Evolutionary conservation across 2,113 vertebrate species (phyloP).

Genomic region (Barnardius zonarius): DNA sequence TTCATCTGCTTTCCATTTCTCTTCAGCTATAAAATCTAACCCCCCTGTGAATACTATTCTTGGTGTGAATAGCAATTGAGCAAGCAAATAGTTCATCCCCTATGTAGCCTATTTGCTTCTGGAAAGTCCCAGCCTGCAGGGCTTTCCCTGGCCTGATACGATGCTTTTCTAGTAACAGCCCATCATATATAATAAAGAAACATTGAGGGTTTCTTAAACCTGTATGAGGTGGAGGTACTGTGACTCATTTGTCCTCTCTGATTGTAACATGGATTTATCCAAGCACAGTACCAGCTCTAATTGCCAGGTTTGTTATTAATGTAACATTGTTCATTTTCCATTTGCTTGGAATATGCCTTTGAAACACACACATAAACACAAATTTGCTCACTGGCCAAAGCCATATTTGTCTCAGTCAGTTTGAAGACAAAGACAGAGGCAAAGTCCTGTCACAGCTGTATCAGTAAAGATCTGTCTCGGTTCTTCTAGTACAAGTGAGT

Average conservation of each 20-base stretch:
- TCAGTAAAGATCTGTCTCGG: not conserved
- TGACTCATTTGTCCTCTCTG: not conserved
- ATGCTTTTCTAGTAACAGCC: not conserved
- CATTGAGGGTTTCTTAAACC: not conserved
- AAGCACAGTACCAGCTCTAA: not conserved
- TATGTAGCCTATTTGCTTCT: not conserved
- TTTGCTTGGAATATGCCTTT: not conserved
- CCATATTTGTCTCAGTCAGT: not conserved
- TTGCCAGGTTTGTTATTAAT: not conserved
- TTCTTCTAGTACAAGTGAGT: not conserved
- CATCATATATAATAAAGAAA: not conserved
- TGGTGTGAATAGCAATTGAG: not conserved
- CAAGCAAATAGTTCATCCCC: not conserved
- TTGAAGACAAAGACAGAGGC: not conserved
- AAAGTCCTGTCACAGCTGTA: not conserved
- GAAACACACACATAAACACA: not conserved
- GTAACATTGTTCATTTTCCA: not conserved
- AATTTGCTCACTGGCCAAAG: not conserved
- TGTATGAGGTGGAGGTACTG: not conserved
- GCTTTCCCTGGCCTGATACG: not conserved
- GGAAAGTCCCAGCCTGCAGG: not conserved
- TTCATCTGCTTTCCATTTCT: slow-evolving; percentile 3
- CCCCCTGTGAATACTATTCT: not conserved
- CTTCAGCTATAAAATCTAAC: not conserved
- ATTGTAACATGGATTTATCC: not conserved